Percentiles rank a stretch among this genome's conserved stretches.
Conservation (phyloP, 53 echinoderm and acorn worm species). For the Antedon mediterranea region DNA sequence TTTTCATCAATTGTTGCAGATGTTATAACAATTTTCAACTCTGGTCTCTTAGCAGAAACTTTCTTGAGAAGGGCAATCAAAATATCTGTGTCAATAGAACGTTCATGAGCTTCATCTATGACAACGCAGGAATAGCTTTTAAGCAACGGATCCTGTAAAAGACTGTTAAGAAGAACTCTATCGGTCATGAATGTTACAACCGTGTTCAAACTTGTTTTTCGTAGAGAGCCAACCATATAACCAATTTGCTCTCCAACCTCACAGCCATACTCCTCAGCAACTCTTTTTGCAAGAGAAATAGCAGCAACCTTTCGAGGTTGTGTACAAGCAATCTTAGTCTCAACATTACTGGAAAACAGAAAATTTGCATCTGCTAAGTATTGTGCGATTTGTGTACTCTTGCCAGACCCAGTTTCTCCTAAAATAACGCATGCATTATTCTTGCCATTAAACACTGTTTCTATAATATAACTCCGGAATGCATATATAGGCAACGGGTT, state of each 20-base stretch:
- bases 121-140: constrained; percentile 20
- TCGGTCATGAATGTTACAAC: constrained; percentile 38
- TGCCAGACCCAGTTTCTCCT: constrained; percentile 42
- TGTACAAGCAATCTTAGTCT: constrained; percentile 24
- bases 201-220: constrained; percentile 12
- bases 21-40: constrained; percentile 30
- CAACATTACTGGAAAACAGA: neutral
- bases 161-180: constrained; percentile 23
- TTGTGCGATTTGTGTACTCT: constrained; percentile 43
- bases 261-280: constrained; percentile 43
- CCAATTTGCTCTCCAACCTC: constrained; percentile 36
- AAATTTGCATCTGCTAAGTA: constrained; percentile 10
- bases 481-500: constrained; percentile 32
- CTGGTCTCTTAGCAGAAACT: constrained; percentile 9
- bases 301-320: constrained; percentile 39
- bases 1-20: constrained; percentile 36
- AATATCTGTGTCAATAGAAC: constrained; percentile 41
- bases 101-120: constrained; percentile 41
- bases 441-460: neutral
- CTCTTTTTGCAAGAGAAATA: constrained; percentile 30
- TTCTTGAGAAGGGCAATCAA: constrained; percentile 31
- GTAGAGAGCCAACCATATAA: constrained; percentile 17
- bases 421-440: constrained; percentile 27
- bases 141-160: constrained; percentile 17
- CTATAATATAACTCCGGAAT: constrained; percentile 14